phyloP scores from a whole-genome alignment of 1,140 invertebrate genomes.

The Leptestheria dahalacensis region DNA sequence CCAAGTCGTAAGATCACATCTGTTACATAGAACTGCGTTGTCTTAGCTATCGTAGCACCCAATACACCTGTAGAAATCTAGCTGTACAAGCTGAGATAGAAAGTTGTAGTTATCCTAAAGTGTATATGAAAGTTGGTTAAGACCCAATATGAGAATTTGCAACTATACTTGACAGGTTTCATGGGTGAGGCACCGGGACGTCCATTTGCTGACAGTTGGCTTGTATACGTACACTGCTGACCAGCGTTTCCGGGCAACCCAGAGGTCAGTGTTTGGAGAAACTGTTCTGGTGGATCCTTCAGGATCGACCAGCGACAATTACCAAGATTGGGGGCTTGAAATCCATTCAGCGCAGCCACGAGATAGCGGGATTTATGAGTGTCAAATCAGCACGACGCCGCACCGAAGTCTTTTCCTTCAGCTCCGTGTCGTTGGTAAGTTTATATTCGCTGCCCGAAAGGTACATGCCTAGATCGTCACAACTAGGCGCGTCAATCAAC shows the following conservation, averaged over 20 bases:
- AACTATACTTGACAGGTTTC: slow-evolving; percentile 15
- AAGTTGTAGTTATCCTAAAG: no score
- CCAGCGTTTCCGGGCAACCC: slow-evolving; percentile 69
- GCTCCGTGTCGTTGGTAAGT: slow-evolving; percentile 72
- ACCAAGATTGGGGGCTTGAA: slow-evolving; percentile 77
- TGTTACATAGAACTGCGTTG: no score
- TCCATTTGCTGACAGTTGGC: slow-evolving; percentile 72
- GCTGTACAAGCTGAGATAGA: no score
- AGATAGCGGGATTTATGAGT: slow-evolving; percentile 73
- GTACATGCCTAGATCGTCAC: no score
- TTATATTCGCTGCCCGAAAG: no score
- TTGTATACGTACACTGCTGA: slow-evolving; percentile 81
- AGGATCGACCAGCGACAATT: slow-evolving; percentile 21
- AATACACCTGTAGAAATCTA: no score
- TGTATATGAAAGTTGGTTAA: no score
- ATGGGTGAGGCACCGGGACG: slow-evolving; percentile 57
- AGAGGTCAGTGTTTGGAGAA: slow-evolving; percentile 26
- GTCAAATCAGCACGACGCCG: slow-evolving; percentile 74
- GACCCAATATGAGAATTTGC: no score
- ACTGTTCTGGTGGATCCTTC: neutral
- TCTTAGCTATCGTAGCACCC: no score
- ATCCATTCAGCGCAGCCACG: slow-evolving; percentile 69
- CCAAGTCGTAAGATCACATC: no score
- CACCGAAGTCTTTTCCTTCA: slow-evolving; percentile 75
- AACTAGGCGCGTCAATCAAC: no score